phyloP scores from a whole-genome alignment of 2,113 vertebrate genomes.

The Monopterus albus region DNA sequence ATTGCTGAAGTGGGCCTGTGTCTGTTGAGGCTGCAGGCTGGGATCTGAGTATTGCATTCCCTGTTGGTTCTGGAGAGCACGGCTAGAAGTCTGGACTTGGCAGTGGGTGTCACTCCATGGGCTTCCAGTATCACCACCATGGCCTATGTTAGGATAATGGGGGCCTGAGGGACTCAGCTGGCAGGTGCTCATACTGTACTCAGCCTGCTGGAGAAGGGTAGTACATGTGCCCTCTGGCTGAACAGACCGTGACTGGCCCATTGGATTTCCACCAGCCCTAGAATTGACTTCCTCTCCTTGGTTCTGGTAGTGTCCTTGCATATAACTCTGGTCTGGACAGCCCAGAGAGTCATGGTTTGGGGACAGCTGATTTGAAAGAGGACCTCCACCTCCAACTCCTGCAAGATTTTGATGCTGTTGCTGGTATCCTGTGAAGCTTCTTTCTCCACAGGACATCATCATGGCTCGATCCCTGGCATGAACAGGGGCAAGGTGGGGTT shows the following conservation, averaged over 20 bases:
- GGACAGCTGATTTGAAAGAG: constrained; percentile 76
- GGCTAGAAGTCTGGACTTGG: constrained; percentile 67
- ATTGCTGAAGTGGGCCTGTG: constrained; percentile 66
- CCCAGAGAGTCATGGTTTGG: constrained; percentile 75
- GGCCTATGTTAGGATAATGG: constrained; percentile 73
- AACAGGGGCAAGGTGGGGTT: constrained; percentile 57
- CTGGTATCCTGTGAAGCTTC: constrained; percentile 85
- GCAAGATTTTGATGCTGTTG: constrained; percentile 75
- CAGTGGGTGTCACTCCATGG: constrained; percentile 80
- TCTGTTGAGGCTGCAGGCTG: constrained; percentile 70
- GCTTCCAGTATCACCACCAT: constrained; percentile 54
- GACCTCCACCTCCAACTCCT: constrained; percentile 43
- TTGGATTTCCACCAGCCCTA: constrained; percentile 52
- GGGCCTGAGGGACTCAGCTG: constrained; percentile 85
- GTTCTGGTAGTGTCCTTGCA: constrained; percentile 76
- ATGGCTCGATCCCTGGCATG: constrained; percentile 74
- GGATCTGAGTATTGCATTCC: constrained; percentile 77
- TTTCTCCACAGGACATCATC: constrained; percentile 77
- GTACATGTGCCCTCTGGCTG: constrained; percentile 73
- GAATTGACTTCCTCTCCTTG: constrained; percentile 64
- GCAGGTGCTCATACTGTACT: constrained; percentile 86
- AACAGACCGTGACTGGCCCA: constrained; percentile 56
- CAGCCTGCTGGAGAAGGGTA: constrained; percentile 81
- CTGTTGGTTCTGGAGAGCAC: constrained; percentile 71
- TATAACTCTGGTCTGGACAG: constrained; percentile 76